These are phyloP conservation scores for Nanorana parkeri DNA, from an alignment of 2,113 vertebrate genomes.

Conservation along the genomic window DNA sequence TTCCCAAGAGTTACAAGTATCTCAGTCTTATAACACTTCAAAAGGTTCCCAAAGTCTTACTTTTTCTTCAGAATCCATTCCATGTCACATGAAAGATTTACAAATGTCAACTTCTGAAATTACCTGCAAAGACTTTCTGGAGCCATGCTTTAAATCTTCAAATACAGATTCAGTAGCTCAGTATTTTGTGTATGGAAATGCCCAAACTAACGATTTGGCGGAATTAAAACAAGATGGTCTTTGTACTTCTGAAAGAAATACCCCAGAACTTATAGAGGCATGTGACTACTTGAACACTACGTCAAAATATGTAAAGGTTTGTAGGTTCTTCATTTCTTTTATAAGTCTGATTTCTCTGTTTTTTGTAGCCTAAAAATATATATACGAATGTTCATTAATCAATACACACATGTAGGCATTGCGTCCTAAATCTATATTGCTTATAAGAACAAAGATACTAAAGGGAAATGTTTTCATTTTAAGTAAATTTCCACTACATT, in stretches of 20 bases:
- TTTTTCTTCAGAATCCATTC: neutral
- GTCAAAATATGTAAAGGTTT: constrained; percentile 65
- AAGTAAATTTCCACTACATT: too few relatives aligned
- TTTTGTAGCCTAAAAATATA: neutral
- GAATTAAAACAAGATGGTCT: constrained; percentile 58
- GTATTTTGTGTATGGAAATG: neutral
- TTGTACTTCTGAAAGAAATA: constrained; percentile 23
- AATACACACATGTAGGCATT: neutral
- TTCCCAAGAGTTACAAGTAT: neutral
- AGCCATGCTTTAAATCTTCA: neutral
- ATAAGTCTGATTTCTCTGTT: too few relatives aligned
- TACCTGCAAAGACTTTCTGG: neutral
- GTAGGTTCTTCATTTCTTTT: neutral
- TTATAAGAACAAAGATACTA: too few relatives aligned
- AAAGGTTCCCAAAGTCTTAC: neutral
- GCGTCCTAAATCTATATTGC: too few relatives aligned
- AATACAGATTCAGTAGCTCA: neutral
- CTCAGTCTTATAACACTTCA: neutral
- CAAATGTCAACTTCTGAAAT: neutral
- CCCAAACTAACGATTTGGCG: neutral
- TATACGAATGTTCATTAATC: neutral
- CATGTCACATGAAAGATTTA: neutral
- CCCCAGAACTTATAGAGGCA: constrained; percentile 56
- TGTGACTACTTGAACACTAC: constrained; percentile 50
- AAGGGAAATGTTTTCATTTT: too few relatives aligned